Evolutionary conservation across 1,140 invertebrate genomes (phyloP).

Genomic region (Bombus affinis): DNA sequence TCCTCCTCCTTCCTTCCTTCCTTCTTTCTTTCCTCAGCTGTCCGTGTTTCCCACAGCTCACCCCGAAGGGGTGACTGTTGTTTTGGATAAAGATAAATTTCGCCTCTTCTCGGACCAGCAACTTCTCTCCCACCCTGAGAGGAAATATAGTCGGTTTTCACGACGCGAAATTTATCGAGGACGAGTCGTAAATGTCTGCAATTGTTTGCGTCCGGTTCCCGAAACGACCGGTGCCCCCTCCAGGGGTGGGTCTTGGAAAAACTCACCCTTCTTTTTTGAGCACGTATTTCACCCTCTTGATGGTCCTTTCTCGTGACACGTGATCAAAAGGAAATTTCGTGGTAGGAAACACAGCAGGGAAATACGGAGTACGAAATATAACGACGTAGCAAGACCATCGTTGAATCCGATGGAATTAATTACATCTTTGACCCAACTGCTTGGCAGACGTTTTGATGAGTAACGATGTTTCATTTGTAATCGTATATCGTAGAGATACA

Average conservation of each 20-base stretch:
- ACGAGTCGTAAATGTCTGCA: constrained; percentile 48
- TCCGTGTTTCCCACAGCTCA: constrained; percentile 77
- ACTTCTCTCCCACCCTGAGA: not conserved
- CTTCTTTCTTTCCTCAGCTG: constrained; percentile 63
- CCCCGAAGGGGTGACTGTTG: constrained; percentile 69
- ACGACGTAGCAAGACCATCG: too few relatives aligned
- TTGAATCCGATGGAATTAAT: constrained; percentile 7
- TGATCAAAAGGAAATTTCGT: constrained; percentile 7
- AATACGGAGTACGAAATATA: too few relatives aligned
- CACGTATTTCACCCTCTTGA: constrained; percentile 7
- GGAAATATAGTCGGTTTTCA: constrained; percentile 59
- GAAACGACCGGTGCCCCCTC: constrained; percentile 57
- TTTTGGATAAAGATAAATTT: constrained; percentile 67
- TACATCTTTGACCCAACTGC: not conserved
- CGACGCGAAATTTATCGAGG: constrained; percentile 66
- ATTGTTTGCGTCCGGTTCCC: constrained; percentile 64
- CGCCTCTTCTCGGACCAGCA: constrained; percentile 44
- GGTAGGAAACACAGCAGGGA: not conserved
- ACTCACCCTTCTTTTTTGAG: constrained; percentile 2
- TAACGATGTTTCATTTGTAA: constrained; percentile 22
- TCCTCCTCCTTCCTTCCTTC: constrained; percentile 28
- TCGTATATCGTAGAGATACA: not conserved
- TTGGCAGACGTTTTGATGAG: not conserved
- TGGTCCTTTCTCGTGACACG: not conserved
- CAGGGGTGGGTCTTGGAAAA: constrained; percentile 38